phyloP scores from a whole-genome alignment of 2,113 vertebrate genomes.

The Oncorhynchus nerka region DNA sequence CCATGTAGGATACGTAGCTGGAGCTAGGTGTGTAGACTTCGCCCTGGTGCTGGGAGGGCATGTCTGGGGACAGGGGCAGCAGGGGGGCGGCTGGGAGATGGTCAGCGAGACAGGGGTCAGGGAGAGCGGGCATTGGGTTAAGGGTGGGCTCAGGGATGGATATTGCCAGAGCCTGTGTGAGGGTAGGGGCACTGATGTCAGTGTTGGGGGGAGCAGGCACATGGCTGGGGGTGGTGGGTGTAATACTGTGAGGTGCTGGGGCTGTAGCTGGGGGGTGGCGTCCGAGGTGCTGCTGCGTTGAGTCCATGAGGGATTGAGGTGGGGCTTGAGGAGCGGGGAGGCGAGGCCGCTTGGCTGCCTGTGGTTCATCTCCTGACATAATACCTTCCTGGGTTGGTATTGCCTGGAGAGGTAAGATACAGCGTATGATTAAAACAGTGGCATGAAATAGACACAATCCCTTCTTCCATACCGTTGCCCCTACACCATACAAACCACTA shows the following conservation, averaged over 20 bases:
- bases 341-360: constrained; percentile 85
- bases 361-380: constrained; percentile 74
- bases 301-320: no score
- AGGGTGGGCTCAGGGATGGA: constrained; percentile 17
- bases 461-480: no score
- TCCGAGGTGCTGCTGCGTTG: constrained; percentile 33
- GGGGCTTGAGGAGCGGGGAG: constrained; percentile 60
- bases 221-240: neutral
- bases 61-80: constrained; percentile 44
- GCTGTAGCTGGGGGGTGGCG: neutral
- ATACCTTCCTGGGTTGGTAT: constrained; percentile 72
- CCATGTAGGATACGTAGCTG: constrained; percentile 84
- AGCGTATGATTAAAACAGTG: neutral
- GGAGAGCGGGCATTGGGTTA: constrained; percentile 27
- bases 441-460: no score
- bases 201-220: constrained; percentile 43
- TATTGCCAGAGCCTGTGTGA: neutral
- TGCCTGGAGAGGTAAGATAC: constrained; percentile 63
- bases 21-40: constrained; percentile 70
- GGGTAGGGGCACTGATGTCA: constrained; percentile 2
- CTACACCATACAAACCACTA: no score
- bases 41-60: constrained; percentile 22
- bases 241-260: constrained; percentile 44
- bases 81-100: neutral
- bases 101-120: neutral